Percentiles rank a stretch among this genome's conserved stretches.
These are phyloP conservation scores for Peromyscus polionotus DNA, from an alignment of 2,113 vertebrate species.

Conservation along the genomic window DNA sequence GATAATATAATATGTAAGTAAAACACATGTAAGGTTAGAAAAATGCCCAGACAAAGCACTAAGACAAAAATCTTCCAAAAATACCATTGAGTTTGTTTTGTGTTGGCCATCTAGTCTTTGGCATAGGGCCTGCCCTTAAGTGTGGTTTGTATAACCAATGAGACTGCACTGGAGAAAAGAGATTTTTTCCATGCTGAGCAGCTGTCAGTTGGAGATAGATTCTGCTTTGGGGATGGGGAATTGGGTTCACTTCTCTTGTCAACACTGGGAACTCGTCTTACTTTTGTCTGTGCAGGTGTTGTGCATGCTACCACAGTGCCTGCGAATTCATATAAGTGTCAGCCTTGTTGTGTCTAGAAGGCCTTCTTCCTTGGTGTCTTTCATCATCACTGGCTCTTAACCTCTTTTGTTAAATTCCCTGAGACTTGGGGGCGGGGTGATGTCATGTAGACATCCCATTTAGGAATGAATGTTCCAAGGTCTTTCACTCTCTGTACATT, in stretches of 20 bases:
- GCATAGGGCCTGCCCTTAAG: not conserved
- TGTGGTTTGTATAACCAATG: not conserved
- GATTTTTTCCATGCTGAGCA: not conserved
- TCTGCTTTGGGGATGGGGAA: not conserved
- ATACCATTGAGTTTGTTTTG: not conserved
- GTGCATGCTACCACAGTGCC: not conserved
- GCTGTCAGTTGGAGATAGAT: not conserved
- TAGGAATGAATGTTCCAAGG: not conserved
- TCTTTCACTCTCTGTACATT: not conserved
- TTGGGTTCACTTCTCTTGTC: not conserved
- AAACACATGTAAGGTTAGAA: not conserved
- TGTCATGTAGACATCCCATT: not conserved
- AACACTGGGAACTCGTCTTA: not conserved
- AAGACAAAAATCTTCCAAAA: not conserved
- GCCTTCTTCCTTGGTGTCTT: not conserved
- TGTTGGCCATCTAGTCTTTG: not conserved
- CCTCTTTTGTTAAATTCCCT: not conserved
- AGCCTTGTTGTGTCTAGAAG: not conserved
- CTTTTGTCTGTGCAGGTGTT: not conserved
- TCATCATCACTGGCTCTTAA: not conserved
- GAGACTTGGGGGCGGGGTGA: not conserved
- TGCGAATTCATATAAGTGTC: not conserved
- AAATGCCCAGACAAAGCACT: not conserved
- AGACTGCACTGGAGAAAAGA: not conserved
- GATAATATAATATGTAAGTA: not conserved